Evolutionary conservation across 2,888 invertebrate species (phyloP), one percentile per base, ranked within the genome.

Genomic region (Campoletis raptor): DNA sequence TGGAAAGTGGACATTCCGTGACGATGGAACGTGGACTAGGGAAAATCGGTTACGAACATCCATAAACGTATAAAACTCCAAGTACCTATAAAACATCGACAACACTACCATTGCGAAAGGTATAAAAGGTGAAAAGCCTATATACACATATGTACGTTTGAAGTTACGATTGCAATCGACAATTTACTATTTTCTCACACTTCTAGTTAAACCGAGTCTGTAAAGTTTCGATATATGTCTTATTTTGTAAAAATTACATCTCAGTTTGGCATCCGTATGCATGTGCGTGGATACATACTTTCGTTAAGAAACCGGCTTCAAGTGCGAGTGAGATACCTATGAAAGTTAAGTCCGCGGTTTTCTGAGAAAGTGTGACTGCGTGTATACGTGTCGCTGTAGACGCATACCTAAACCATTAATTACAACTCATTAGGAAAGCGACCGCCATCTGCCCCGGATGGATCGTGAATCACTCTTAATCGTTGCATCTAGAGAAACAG

Each of bases 341-440:
- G 86, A 69, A 52, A 86, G 78, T 80, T 76, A 77, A 83, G 81
- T 61, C 42, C 45, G 66, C 67, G 70, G 3, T 86, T 84, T 88
- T 88, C 87, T 86, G 89, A 89, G 89, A 88, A 86, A 85, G 88
- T 87, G 86, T 85, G 86, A 86, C 85, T 76, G 79, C 85, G 83
- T 83, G 64, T 79, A 67, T 67, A 81, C 85, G 85, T 89, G 89
- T 79, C 88, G 87, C 90, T 89, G 90, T 90, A 91, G 90, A 92
- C 91, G 91, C 92, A 92, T 92, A 92, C 91, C 91, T 91, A 90
- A 92, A 92, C 92, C 93, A 93, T 93, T 93, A 93, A 93, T 93
- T 94, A 93, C 93, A 90, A 92, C 93, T 93, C 93, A 93, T 94
- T 94, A 94, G 93, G 91, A 92, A 91, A 92, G 93, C 93, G 92